phyloP scores from a whole-genome alignment of 2,113 vertebrate genomes.

The Petaurus breviceps region DNA sequence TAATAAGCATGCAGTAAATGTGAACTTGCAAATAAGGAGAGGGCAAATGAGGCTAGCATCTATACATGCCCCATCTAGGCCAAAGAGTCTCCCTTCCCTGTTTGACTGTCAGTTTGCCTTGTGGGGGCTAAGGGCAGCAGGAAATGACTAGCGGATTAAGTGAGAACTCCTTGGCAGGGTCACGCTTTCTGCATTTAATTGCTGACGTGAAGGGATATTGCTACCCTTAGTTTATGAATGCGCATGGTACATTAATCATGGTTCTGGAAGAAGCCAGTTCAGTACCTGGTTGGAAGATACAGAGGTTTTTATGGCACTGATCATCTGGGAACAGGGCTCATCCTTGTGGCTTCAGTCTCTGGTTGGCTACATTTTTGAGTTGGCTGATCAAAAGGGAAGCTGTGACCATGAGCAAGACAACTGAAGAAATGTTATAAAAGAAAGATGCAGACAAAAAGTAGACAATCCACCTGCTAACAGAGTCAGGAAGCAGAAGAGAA shows the following conservation, averaged over 20 bases:
- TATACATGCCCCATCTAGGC: not conserved
- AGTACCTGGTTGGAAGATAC: not conserved
- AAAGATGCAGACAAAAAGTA: not conserved
- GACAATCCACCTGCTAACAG: not conserved
- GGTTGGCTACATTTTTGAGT: not conserved
- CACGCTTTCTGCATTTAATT: not conserved
- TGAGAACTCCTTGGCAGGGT: not conserved
- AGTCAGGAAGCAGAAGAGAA: not conserved
- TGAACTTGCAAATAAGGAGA: not conserved
- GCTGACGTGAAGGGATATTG: not conserved
- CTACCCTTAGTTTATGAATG: not conserved
- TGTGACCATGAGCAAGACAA: not conserved
- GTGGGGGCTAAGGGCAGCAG: not conserved
- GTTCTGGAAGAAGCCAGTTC: not conserved
- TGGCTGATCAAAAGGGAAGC: not conserved
- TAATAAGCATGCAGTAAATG: not conserved
- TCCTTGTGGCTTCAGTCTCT: not conserved
- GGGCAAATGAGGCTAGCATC: too few relatives aligned
- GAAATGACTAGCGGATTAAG: not conserved
- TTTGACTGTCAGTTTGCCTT: not conserved
- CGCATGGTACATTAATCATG: not conserved
- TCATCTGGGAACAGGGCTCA: not conserved
- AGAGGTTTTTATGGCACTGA: not conserved
- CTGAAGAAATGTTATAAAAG: not conserved
- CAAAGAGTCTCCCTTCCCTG: not conserved